These are phyloP conservation scores for Ammospiza nelsoni DNA, from an alignment of 2,113 vertebrate genomes.

Conservation along the genomic window DNA sequence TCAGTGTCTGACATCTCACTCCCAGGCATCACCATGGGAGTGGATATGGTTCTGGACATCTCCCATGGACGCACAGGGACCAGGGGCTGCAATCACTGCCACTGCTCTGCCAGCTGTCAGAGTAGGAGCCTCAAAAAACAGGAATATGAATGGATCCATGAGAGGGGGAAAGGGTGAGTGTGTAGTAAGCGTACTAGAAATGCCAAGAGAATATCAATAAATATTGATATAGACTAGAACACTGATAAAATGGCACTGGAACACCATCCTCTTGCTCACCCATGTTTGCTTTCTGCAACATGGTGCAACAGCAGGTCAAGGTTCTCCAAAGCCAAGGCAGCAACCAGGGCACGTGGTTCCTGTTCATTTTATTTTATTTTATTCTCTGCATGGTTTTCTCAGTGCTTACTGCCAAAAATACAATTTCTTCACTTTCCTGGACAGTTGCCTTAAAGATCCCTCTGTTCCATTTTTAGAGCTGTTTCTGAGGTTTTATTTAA, in stretches of 20 bases:
- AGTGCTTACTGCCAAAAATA: neutral
- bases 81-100: neutral
- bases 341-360: neutral
- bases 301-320: rapidly evolving
- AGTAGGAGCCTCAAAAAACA: neutral
- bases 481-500: neutral
- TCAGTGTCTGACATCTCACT: neutral
- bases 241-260: neutral
- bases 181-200: neutral
- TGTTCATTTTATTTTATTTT: neutral
- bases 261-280: neutral
- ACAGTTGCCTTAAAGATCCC: neutral
- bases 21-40: rapidly evolving
- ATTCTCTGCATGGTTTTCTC: neutral
- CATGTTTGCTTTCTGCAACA: rapidly evolving
- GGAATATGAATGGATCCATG: neutral
- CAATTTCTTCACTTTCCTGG: slow-evolving; percentile 10
- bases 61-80: too few species aligned
- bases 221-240: neutral
- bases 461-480: neutral
- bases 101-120: rapidly evolving
- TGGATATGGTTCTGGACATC: neutral
- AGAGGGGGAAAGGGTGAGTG: neutral
- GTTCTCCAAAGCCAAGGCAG: neutral
- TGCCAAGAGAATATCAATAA: neutral